Evolutionary conservation across 2,888 invertebrate genomes (phyloP), one percentile per base, ranked within the genome.

Genomic region (Willowsia nigromaculata): DNA sequence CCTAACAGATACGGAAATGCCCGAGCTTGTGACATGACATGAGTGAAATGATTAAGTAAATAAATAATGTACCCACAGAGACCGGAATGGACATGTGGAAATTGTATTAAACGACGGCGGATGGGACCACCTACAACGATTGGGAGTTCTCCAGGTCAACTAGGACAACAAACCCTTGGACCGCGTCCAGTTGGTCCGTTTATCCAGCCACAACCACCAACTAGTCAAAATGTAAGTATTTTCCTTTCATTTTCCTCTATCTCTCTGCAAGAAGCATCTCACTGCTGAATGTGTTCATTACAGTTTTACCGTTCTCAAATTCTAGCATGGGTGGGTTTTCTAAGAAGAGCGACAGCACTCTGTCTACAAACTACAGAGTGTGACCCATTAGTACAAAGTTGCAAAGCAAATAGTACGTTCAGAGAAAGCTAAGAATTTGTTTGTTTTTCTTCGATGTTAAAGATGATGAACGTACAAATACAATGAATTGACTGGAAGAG

Each of bases 81-180:
- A 90, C 92, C 93, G 15, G 93, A 93, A 87, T 93, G 93, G 93
- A 93, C 93, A 53, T 93, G 93, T 91, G 93, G 93, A 87, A 93
- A 92, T 91, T 93, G 93, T 89, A 93, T 93, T 89, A 93, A 93
- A 85, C 91, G 93, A 90, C 92, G 93, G 81, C 91, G 90, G 83
- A 90, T 90, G 81, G 91, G 90, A 87, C 91, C 90, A 91, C 89
- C 87, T 87, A 92, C 91, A 89, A 89, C 90, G 88, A 80, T 83
- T 56, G 68, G 90, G 88, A 78, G 74, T 78, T 82, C 89, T 47
- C 59, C 89, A 56, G 89, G 76, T 82, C 89, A 85, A 82, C 76
- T 90, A 81, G 89, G 89, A 90, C 89, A 81, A 89, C 89, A 90
- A 86, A 81, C 62, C 80, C 88, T 91, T 90, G 90, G 90, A 88